These are phyloP conservation scores for Eudemis profundana DNA, from an alignment of 2,888 invertebrate genomes.

Conservation along the genomic window DNA sequence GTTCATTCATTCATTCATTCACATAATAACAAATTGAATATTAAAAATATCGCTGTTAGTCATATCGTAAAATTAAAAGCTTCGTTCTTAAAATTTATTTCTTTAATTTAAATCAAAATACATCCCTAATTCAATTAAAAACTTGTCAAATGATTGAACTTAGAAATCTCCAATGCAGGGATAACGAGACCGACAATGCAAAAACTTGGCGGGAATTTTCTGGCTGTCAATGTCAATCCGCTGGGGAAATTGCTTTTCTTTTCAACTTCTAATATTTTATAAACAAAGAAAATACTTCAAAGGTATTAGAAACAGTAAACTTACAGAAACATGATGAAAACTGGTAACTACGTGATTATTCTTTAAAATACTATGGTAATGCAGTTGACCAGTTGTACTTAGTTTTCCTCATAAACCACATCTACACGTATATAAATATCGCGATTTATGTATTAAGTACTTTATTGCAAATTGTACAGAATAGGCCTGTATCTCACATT, in stretches of 20 bases:
- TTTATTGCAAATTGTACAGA: too few relatives aligned
- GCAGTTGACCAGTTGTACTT: too few relatives aligned
- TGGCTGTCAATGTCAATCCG: slow-evolving; percentile 26
- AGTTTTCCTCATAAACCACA: too few relatives aligned
- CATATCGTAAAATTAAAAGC: not conserved
- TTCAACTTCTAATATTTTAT: slow-evolving; percentile 15
- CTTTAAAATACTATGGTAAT: too few relatives aligned
- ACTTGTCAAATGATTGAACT: slow-evolving; percentile 32
- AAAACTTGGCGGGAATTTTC: slow-evolving; percentile 31
- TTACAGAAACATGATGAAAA: too few relatives aligned
- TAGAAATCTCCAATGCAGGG: slow-evolving; percentile 33
- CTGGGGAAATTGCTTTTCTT: slow-evolving; percentile 37
- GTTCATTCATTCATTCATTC: too few relatives aligned
- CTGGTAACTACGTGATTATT: too few relatives aligned
- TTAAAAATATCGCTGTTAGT: not conserved
- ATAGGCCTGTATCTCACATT: too few relatives aligned
- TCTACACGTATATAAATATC: too few relatives aligned
- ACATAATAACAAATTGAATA: too few relatives aligned
- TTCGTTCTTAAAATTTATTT: too few relatives aligned
- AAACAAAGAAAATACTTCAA: slow-evolving; percentile 5
- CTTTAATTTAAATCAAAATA: slow-evolving; percentile 19
- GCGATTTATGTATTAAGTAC: too few relatives aligned
- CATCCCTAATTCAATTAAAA: slow-evolving; percentile 23
- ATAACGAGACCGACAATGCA: slow-evolving; percentile 14
- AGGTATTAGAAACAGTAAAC: not conserved